Evolutionary conservation across 2,113 vertebrate genomes (phyloP), one percentile per base, ranked within the genome.

Genomic region (Dascyllus trimaculatus): DNA sequence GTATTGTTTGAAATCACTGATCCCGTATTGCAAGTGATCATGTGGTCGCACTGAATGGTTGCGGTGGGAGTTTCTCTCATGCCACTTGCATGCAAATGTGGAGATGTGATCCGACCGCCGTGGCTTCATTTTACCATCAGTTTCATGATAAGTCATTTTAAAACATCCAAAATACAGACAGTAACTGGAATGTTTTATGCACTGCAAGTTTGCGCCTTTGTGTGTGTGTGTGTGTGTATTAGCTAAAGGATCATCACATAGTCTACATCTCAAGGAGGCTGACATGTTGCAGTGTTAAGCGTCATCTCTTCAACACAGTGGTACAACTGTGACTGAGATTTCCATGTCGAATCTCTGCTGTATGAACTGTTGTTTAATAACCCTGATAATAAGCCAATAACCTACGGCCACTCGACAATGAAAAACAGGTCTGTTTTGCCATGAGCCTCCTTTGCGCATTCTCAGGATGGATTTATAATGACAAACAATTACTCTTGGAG

Each of bases 11-110:
- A 90, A 61, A 85, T 77, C 67, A 62, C 66, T 89, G 78, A 91
- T 90, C 79, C 70, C 13, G 11, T 81, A 90, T 88, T 88, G 79
- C 59, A 67, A 75, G 86, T 77, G 89, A 91, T 89, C 77, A 86
- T 85, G 81, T 59, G 80, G 80, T 80, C 66, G 43, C 68, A 10
- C 48, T 61, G 65, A 80, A 66, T 43, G 59, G 65, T 29, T 83
- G 85, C 29, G 71, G 84, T 51, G 68, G 66, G 70, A 65, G 75
- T 82, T 81, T 66, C 78, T 76, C 66, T 79, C 75, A 53, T 71
- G 71, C 70, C 74, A 71, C 77, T 73, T 52, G 70, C 75, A 81
- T 80, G 77, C 58, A 79, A 88, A 86, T 85, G 59, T 43, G 15
- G 72, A 76, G 40, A 80, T 46, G 53, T 59, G 66, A 74, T 71